phyloP scores from a whole-genome alignment of 2,888 invertebrate species.

The Pemphredon lugubris region DNA sequence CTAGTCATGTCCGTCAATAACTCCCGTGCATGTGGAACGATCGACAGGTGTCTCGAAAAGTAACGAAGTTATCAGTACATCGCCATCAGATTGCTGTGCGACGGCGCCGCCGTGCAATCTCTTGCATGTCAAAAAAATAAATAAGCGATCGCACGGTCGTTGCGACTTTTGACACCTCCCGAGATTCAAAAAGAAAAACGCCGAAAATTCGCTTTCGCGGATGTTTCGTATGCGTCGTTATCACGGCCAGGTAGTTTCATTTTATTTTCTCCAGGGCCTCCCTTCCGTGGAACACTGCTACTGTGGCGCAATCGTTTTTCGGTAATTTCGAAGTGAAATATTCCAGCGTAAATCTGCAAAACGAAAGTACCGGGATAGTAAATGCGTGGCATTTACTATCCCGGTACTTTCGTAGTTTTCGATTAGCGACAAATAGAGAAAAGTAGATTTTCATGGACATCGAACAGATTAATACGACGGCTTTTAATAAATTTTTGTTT shows the following conservation, averaged over 20 bases:
- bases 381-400: no score
- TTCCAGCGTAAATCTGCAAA: no score
- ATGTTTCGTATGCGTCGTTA: not conserved
- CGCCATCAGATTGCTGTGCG: constrained; percentile 69
- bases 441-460: no score
- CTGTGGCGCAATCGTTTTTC: no score
- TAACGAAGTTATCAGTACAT: constrained; percentile 69
- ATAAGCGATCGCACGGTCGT: constrained; percentile 5
- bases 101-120: constrained; percentile 44
- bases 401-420: no score
- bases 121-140: constrained; percentile 28
- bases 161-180: constrained; percentile 21
- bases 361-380: no score
- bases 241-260: not conserved
- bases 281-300: no score
- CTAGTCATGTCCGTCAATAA: constrained; percentile 53
- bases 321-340: no score
- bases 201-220: not conserved
- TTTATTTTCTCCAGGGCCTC: not conserved
- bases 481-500: no score
- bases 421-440: no score
- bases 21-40: constrained; percentile 29
- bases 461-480: no score
- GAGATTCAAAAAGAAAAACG: constrained; percentile 17
- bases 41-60: constrained; percentile 27